Conservation (phyloP, 2,113 vertebrate species). For the Gambusia holbrooki region DNA sequence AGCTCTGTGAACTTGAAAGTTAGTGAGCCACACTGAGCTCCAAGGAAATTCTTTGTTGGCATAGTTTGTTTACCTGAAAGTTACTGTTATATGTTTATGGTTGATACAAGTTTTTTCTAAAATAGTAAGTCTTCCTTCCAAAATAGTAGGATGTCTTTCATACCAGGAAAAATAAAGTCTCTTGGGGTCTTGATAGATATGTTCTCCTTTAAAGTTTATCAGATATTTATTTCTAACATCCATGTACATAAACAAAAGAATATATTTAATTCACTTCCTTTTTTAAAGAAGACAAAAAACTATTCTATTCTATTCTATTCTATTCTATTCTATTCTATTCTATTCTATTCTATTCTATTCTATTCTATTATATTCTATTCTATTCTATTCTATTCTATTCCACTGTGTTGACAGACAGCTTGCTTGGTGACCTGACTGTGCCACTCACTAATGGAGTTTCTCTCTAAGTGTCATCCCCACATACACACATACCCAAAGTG, state of each 20-base stretch:
- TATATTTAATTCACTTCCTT: too few relatives aligned
- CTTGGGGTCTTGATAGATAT: too few relatives aligned
- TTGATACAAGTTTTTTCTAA: not conserved
- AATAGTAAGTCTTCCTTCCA: not conserved
- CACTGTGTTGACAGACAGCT: slow-evolving; percentile 4
- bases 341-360: not conserved
- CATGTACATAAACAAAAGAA: too few relatives aligned
- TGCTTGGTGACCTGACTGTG: slow-evolving; percentile 38
- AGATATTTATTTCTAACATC: too few relatives aligned
- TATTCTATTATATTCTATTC: not conserved
- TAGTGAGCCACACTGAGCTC: not conserved
- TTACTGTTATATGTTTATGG: not conserved
- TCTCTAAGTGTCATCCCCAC: slow-evolving; percentile 17
- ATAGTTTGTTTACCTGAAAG: not conserved
- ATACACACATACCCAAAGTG: slow-evolving; percentile 11
- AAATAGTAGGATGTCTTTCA: not conserved
- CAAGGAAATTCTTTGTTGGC: slow-evolving; percentile 6
- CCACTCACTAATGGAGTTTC: slow-evolving; percentile 47
- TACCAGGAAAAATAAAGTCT: too few relatives aligned
- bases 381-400: slow-evolving; percentile 9
- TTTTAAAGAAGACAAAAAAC: not conserved
- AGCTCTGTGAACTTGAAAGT: not conserved
- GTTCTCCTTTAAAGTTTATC: too few relatives aligned
- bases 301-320: not conserved
- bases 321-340: slow-evolving; percentile 7